These are phyloP conservation scores for Proteles cristata DNA, from an alignment of 2,113 vertebrate species.

Conservation along the genomic window DNA sequence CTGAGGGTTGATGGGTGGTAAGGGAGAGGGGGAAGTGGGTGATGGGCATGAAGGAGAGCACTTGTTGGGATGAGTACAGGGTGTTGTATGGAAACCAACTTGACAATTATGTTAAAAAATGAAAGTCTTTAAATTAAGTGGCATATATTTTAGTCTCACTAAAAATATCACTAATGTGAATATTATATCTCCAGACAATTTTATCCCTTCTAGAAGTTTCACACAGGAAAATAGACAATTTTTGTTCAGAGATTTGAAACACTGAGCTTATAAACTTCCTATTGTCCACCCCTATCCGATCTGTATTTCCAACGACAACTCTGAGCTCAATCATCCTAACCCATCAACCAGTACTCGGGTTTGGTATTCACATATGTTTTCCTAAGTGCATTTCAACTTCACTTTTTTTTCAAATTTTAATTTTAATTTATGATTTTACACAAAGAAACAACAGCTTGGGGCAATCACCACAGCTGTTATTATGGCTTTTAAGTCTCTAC, in stretches of 20 bases:
- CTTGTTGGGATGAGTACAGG: too few relatives aligned
- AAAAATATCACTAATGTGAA: not conserved
- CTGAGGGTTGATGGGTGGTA: too few relatives aligned
- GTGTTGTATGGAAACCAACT: too few relatives aligned
- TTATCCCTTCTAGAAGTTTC: not conserved
- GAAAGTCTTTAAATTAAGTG: not conserved
- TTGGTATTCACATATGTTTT: not conserved
- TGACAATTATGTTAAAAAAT: too few relatives aligned
- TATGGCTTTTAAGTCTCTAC: not conserved
- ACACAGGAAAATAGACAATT: not conserved
- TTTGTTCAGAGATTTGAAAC: not conserved
- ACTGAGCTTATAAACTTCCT: not conserved
- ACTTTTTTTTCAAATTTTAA: not conserved
- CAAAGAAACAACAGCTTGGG: not conserved
- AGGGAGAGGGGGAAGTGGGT: too few relatives aligned
- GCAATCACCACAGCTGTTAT: not conserved
- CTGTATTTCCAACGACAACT: not conserved
- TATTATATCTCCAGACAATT: not conserved
- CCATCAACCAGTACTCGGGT: not conserved
- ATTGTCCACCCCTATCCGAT: rapidly evolving
- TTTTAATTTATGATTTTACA: not conserved
- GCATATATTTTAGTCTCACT: not conserved
- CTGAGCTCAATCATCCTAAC: not conserved
- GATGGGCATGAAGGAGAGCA: too few relatives aligned
- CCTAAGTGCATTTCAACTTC: not conserved